A percentile compares a stretch with the other conserved stretches of the same genome.
phyloP scores from a whole-genome alignment of 2,888 invertebrate genomes.

The Drosophila austrosaltans region DNA sequence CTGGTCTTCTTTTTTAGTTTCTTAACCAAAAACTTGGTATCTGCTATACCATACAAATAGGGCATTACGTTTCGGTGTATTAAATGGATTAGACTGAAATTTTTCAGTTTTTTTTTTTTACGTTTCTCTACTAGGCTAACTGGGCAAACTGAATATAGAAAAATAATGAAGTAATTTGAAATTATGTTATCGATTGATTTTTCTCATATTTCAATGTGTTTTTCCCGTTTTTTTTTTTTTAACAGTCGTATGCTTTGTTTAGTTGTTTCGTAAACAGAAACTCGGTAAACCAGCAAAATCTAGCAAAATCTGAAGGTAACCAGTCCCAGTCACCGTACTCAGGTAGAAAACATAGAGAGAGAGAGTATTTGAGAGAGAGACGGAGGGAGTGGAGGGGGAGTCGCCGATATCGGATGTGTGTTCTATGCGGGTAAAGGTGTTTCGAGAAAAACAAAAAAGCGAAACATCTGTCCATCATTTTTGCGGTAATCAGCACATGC shows the following conservation, averaged over 20 bases:
- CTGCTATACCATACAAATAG: slow-evolving; percentile 65
- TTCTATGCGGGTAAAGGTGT: slow-evolving; percentile 17
- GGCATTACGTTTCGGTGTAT: slow-evolving; percentile 46
- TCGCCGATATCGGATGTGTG: background rate
- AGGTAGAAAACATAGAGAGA: slow-evolving; percentile 40
- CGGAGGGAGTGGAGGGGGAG: background rate
- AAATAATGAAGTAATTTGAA: background rate
- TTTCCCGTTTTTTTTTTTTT: slow-evolving; percentile 22
- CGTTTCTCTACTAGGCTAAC: slow-evolving; percentile 7
- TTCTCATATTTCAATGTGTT: slow-evolving; percentile 36
- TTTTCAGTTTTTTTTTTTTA: slow-evolving; percentile 15
- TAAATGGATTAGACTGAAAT: slow-evolving; percentile 8
- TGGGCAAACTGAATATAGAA: background rate
- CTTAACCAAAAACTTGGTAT: slow-evolving; percentile 57
- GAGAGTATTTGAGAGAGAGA: too few relatives aligned
- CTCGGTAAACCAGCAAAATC: slow-evolving; percentile 42
- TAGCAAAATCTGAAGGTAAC: slow-evolving; percentile 43
- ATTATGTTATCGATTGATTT: slow-evolving; percentile 15
- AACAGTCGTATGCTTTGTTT: slow-evolving; percentile 28
- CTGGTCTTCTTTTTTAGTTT: background rate
- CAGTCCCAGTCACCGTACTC: slow-evolving; percentile 21
- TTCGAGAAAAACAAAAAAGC: slow-evolving; percentile 2
- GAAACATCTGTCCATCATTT: slow-evolving; percentile 46
- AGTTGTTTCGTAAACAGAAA: slow-evolving; percentile 54
- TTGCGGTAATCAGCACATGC: slow-evolving; percentile 43